phyloP scores from a whole-genome alignment of 2,888 invertebrate species.

The Aquatica leii region DNA sequence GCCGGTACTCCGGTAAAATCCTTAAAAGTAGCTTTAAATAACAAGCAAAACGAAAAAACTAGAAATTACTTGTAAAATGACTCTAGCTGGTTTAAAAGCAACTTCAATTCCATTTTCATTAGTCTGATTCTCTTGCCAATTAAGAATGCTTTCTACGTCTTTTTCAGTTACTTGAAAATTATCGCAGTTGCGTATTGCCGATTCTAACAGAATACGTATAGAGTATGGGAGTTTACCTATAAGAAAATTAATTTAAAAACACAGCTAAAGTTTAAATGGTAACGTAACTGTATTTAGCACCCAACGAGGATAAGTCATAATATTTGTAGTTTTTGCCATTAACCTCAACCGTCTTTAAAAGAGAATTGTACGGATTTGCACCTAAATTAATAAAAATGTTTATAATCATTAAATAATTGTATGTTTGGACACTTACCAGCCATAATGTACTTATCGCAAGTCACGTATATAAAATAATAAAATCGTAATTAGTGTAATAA shows the following conservation, averaged over 20 bases:
- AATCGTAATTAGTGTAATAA: slow-evolving; percentile 3
- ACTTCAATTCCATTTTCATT: slow-evolving; percentile 83
- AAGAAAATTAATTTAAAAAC: slow-evolving; percentile 38
- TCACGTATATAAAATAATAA: slow-evolving; percentile 42
- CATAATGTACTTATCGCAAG: slow-evolving; percentile 43
- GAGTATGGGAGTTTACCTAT: slow-evolving; percentile 88
- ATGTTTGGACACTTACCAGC: slow-evolving; percentile 43
- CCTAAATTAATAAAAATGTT: slow-evolving; percentile 2
- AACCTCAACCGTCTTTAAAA: slow-evolving; percentile 3
- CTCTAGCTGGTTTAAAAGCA: slow-evolving; percentile 95
- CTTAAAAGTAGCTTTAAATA: slow-evolving; percentile 60
- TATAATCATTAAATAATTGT: slow-evolving; percentile 6
- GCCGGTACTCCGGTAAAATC: slow-evolving; percentile 97
- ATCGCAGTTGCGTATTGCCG: slow-evolving; percentile 96
- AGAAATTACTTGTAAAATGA: slow-evolving; percentile 84
- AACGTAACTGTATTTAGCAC: slow-evolving; percentile 76
- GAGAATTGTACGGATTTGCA: slow-evolving; percentile 7
- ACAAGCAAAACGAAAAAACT: background rate
- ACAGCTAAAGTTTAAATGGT: slow-evolving; percentile 1
- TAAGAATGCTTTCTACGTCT: slow-evolving; percentile 88
- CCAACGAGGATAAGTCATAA: background rate
- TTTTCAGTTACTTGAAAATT: slow-evolving; percentile 86
- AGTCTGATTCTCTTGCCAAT: slow-evolving; percentile 83
- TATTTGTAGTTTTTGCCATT: background rate
- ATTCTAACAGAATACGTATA: slow-evolving; percentile 91